These are phyloP conservation scores for Sebastes reedi DNA, from an alignment of 2,797 vertebrate genomes.

Conservation along the genomic window DNA sequence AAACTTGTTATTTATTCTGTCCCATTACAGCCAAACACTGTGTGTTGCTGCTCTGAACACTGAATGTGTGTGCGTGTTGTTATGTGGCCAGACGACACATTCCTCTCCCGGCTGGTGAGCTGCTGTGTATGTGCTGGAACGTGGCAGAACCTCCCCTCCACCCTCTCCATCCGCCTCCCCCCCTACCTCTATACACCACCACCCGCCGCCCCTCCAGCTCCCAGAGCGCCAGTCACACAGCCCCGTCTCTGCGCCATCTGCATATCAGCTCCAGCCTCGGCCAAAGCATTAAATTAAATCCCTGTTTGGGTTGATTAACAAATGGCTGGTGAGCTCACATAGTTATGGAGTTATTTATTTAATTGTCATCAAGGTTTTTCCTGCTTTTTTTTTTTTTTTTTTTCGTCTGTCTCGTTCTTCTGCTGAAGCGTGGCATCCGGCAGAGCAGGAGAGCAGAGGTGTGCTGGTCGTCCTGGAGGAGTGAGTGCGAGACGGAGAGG, in stretches of 20 bases:
- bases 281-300: slow-evolving; percentile 89
- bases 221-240: slow-evolving; percentile 82
- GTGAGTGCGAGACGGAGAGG: slow-evolving; percentile 6
- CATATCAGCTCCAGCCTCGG: slow-evolving; percentile 81
- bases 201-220: slow-evolving; percentile 64
- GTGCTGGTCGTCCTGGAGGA: slow-evolving; percentile 49
- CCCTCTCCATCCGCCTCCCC: slow-evolving; percentile 38
- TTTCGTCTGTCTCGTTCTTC: slow-evolving; percentile 15
- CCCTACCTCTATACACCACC: slow-evolving; percentile 54
- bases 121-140: slow-evolving; percentile 81
- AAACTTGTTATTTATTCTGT: slow-evolving; percentile 9
- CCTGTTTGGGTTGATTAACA: slow-evolving; percentile 89
- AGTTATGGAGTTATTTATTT: slow-evolving; percentile 75
- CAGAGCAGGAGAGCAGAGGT: slow-evolving; percentile 46
- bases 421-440: slow-evolving; percentile 14
- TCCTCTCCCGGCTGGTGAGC: slow-evolving; percentile 54
- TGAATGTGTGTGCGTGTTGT: slow-evolving; percentile 16
- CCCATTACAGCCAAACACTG: neutral
- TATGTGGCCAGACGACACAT: slow-evolving; percentile 47
- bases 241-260: slow-evolving; percentile 86
- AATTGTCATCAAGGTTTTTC: slow-evolving; percentile 63
- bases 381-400: slow-evolving; percentile 24
- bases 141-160: slow-evolving; percentile 61
- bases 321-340: slow-evolving; percentile 85
- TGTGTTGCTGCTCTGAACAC: neutral